phyloP scores from a whole-genome alignment of 2,113 vertebrate species.

The Raja brachyura region DNA sequence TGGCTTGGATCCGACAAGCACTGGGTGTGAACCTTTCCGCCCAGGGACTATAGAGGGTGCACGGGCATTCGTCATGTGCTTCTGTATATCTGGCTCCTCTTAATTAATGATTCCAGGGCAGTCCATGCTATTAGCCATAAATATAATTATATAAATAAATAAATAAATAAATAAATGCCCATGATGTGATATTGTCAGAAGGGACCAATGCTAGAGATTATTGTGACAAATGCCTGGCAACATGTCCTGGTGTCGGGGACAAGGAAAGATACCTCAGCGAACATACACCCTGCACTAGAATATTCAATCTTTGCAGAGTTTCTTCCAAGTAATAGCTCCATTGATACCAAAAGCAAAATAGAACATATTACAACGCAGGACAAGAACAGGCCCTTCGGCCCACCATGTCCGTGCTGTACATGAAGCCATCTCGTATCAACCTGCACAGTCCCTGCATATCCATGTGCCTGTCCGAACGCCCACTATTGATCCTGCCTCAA shows the following conservation, averaged over 20 bases:
- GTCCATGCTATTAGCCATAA: too few relatives aligned
- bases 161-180: too few relatives aligned
- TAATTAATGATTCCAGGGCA: not conserved
- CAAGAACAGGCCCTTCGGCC: too few relatives aligned
- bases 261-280: not conserved
- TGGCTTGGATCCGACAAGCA: not conserved
- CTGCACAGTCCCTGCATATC: too few relatives aligned
- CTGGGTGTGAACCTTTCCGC: not conserved
- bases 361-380: too few relatives aligned
- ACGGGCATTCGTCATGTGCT: not conserved
- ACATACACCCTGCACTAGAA: not conserved
- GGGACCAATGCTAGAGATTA: too few relatives aligned
- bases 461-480: too few relatives aligned
- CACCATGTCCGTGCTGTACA: too few relatives aligned
- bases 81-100: not conserved
- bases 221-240: not conserved
- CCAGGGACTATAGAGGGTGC: not conserved
- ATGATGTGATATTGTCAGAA: too few relatives aligned
- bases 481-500: too few relatives aligned
- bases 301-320: not conserved
- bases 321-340: not conserved
- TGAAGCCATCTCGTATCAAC: too few relatives aligned
- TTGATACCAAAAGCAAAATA: not conserved
- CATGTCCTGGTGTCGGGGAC: not conserved
- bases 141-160: too few relatives aligned